Base-by-base conservation (phyloP, 2,888 invertebrate genomes). In the Sphaeridia pumilis region DNA sequence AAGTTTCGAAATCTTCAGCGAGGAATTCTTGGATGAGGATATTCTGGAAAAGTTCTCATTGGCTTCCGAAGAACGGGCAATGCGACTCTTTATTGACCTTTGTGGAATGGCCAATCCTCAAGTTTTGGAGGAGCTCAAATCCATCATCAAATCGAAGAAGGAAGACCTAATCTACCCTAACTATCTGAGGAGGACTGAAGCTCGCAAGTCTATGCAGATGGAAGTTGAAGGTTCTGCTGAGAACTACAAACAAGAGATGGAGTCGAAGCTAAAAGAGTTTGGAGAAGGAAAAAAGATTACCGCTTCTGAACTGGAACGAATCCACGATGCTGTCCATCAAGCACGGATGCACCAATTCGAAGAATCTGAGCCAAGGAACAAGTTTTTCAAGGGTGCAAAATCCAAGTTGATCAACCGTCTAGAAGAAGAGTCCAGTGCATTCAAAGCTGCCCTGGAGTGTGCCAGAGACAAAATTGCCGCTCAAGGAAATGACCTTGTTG, bases 1-100 rank as follows among this genome's bases (percentile, higher is more conserved):
- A 38, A 38, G 38, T 17, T 38, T 38, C 38, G 38, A 38, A 20
- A 38, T 38, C 5, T 38, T 38, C 38, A 38, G 38, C 38, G 38
- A 38, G 20, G 38, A 38, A 17, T 38, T 38, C 20, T 20, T 38
- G 7, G 38, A 38, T 17, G 38, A 38, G 38, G 38, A 38, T 38
- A 38, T 38, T 38, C 17, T 38, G 17, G 38, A 38, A 17, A 5
- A 17, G 38, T 38, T 38, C 17, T 38, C 38, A 17, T 20, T 14
- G 38, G 38, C 38, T 5, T 14, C 38, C 4, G 38, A 38, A 38
- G 38, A 38, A 17, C 7, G 17, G 20, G 38, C 38, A 14, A 14
- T 38, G 10, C 7, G 38, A 38, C 17, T 38, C 17, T 38, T 38
- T 17, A 38, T 38, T 17, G 38, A 38, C 17, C 38, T 14, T 14